A percentile compares a stretch with the other conserved stretches of the same genome.
Evolutionary conservation across 1,140 invertebrate genomes (phyloP).

Genomic region (Macrobrachium nipponense): DNA sequence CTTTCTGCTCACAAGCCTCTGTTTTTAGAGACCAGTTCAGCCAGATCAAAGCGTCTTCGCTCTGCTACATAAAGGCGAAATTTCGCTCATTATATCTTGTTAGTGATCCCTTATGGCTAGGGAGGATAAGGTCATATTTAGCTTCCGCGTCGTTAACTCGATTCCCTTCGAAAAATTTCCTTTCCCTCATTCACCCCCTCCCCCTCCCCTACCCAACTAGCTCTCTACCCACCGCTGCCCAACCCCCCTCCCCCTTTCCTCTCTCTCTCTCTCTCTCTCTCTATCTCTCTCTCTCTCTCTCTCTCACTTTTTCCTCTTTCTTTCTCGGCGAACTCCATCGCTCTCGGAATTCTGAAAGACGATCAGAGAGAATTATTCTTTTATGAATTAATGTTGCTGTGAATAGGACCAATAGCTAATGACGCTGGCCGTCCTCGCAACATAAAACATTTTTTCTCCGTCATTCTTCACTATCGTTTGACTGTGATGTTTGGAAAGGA

Average conservation of each 20-base stretch:
- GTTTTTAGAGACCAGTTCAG: constrained; percentile 16
- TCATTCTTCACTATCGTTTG: background rate
- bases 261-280: no score
- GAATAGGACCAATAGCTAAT: constrained; percentile 21
- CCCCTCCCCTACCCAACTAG: background rate
- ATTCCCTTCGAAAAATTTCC: constrained; percentile 31
- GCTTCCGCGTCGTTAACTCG: constrained; percentile 51
- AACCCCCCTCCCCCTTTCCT: no score
- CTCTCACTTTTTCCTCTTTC: no score
- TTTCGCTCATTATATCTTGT: constrained; percentile 51
- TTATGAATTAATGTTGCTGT: constrained; percentile 47
- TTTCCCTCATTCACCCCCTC: background rate
- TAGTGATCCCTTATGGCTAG: constrained; percentile 43
- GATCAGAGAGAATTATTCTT: constrained; percentile 23
- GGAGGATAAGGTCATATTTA: constrained; percentile 52
- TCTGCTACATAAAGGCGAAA: constrained; percentile 41
- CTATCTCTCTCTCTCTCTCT: no score
- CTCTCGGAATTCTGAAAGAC: constrained; percentile 4
- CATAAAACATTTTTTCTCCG: background rate
- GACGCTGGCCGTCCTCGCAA: background rate
- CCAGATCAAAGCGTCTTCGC: background rate
- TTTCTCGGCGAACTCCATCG: no score
- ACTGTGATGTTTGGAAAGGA: no score
- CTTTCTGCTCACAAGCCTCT: constrained; percentile 22
- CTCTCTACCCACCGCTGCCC: background rate